A percentile compares a stretch with the other conserved stretches of the same genome.
Evolutionary conservation across 1,140 invertebrate genomes (phyloP).

Genomic region (Lepidurus arcticus): DNA sequence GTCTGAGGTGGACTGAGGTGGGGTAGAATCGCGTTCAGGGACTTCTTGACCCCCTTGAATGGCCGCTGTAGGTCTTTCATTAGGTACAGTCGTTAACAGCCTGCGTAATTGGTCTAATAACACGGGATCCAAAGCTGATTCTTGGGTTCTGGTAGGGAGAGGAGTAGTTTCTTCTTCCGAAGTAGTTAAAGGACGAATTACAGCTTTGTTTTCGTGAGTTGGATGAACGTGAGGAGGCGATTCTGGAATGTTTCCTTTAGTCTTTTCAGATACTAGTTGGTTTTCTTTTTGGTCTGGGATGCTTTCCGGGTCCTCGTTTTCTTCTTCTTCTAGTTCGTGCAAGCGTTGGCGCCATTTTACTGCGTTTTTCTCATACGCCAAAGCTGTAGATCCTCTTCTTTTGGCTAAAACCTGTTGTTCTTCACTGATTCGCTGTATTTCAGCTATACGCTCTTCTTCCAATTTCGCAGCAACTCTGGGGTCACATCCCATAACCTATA

Average conservation of each 20-base stretch:
- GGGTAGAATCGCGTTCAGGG: background rate
- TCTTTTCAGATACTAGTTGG: background rate
- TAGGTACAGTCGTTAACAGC: background rate
- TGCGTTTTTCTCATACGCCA: conserved; percentile 4
- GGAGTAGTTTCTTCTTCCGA: background rate
- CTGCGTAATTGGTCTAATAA: background rate
- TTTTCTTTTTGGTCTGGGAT: background rate
- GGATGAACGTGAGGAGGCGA: background rate
- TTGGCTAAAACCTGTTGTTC: background rate
- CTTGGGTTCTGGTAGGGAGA: background rate
- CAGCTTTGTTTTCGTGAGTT: background rate
- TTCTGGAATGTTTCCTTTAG: background rate
- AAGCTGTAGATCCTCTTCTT: background rate
- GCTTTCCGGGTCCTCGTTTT: background rate
- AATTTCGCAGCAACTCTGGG: background rate
- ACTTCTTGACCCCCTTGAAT: background rate
- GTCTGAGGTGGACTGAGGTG: background rate
- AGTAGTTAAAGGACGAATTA: background rate
- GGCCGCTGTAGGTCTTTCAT: background rate
- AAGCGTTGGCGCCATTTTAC: background rate
- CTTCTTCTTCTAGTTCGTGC: background rate
- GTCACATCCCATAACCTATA: background rate
- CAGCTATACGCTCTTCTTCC: background rate
- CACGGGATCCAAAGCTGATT: background rate
- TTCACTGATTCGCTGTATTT: background rate